Conservation (phyloP, 1,140 invertebrate genomes). For the Atta texana region DNA sequence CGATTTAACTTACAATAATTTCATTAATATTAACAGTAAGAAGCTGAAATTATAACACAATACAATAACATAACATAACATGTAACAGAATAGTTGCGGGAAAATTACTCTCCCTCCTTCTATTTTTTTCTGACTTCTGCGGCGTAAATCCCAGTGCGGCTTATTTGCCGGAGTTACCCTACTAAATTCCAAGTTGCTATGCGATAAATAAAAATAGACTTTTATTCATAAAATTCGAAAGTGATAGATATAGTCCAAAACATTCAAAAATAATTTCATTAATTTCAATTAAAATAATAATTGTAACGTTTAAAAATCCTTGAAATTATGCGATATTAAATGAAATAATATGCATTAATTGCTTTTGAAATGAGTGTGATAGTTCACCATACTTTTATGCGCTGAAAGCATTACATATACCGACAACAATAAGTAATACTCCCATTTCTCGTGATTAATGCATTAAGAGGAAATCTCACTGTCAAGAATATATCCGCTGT, state of each 20-base stretch:
- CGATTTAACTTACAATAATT: no score
- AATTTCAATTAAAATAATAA: background rate
- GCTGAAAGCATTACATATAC: background rate
- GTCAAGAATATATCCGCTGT: background rate
- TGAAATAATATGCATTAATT: conserved; percentile 39
- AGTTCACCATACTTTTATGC: conserved; percentile 7
- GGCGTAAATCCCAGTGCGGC: no score
- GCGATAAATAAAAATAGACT: background rate
- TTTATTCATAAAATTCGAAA: background rate
- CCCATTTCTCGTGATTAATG: conserved; percentile 13
- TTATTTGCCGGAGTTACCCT: no score
- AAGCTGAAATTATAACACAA: no score
- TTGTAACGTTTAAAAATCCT: background rate
- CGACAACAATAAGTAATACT: conserved; percentile 33
- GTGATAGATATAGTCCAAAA: background rate
- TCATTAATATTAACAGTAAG: no score
- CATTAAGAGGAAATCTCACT: conserved; percentile 34
- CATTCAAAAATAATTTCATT: background rate
- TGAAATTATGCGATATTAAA: background rate
- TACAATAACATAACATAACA: no score
- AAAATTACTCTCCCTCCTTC: no score
- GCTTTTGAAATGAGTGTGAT: background rate
- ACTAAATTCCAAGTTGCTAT: background rate
- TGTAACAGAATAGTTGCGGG: no score
- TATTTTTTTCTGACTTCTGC: no score